Evolutionary conservation across 2,797 vertebrate genomes (phyloP).

Genomic region (Valencia hispanica): DNA sequence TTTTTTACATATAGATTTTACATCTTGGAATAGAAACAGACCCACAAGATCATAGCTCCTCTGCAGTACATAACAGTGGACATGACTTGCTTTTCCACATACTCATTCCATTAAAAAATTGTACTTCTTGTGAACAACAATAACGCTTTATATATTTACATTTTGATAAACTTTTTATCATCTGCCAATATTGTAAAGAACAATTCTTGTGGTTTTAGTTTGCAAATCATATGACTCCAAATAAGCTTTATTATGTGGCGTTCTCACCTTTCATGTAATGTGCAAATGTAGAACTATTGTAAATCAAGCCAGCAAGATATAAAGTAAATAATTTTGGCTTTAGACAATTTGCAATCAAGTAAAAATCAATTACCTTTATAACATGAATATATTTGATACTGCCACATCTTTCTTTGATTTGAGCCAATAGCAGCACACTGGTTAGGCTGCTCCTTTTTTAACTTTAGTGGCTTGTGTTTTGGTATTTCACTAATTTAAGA

Average conservation of each 20-base stretch:
- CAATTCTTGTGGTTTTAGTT: neutral
- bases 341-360: neutral
- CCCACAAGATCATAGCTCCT: too few relatives aligned
- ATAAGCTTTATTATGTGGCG: neutral
- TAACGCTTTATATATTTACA: neutral
- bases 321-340: neutral
- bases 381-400: neutral
- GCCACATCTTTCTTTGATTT: neutral
- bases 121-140: neutral
- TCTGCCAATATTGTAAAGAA: neutral
- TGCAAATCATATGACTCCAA: neutral
- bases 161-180: neutral
- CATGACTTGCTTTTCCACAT: too few relatives aligned
- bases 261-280: neutral
- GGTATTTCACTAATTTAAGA: slow-evolving; percentile 6
- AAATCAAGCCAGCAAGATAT: neutral
- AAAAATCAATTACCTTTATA: neutral
- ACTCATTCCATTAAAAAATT: neutral
- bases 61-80: too few relatives aligned
- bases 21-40: too few relatives aligned
- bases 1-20: too few relatives aligned
- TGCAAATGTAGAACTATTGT: neutral
- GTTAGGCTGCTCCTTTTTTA: neutral
- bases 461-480: neutral
- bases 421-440: neutral